Conservation (phyloP, 2,797 vertebrate species). For the Pseudopleuronectes americanus region DNA sequence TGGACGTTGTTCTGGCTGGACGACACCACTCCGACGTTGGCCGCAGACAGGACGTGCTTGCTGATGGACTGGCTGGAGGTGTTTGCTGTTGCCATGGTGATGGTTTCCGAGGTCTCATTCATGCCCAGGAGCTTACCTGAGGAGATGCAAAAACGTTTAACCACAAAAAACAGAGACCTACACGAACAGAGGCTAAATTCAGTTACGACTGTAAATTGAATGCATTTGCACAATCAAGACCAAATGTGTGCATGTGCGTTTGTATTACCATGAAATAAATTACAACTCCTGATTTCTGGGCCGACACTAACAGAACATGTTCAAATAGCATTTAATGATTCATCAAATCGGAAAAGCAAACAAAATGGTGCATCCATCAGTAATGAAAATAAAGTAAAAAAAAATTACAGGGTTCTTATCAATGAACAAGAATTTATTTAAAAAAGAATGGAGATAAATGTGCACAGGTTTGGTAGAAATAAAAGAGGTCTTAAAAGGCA, state of each 20-base stretch:
- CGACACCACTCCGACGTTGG: slow-evolving; percentile 90
- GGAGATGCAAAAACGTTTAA: slow-evolving; percentile 35
- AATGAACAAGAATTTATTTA: slow-evolving; percentile 12
- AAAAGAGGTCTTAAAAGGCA: slow-evolving; percentile 46
- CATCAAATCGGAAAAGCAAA: slow-evolving; percentile 2
- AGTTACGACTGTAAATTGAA: neutral
- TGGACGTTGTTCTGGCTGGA: slow-evolving; percentile 86
- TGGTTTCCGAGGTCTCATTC: slow-evolving; percentile 90
- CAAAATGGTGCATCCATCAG: slow-evolving; percentile 11
- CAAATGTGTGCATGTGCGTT: neutral
- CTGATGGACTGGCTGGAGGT: slow-evolving; percentile 81
- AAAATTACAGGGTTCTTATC: slow-evolving; percentile 18
- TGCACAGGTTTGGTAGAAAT: slow-evolving; percentile 40
- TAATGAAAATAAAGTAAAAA: slow-evolving; percentile 15
- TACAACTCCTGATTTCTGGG: neutral
- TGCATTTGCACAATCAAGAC: neutral
- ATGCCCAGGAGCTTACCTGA: slow-evolving; percentile 93
- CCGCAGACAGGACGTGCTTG: slow-evolving; percentile 88
- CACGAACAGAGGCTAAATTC: neutral
- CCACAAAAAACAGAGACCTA: neutral
- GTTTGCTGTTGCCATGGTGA: slow-evolving; percentile 86
- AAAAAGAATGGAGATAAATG: slow-evolving; percentile 51
- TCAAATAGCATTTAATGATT: neutral
- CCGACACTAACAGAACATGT: neutral
- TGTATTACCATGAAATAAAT: neutral